Conservation (phyloP, 2,888 invertebrate genomes). For the Masnerella sp. region DNA sequence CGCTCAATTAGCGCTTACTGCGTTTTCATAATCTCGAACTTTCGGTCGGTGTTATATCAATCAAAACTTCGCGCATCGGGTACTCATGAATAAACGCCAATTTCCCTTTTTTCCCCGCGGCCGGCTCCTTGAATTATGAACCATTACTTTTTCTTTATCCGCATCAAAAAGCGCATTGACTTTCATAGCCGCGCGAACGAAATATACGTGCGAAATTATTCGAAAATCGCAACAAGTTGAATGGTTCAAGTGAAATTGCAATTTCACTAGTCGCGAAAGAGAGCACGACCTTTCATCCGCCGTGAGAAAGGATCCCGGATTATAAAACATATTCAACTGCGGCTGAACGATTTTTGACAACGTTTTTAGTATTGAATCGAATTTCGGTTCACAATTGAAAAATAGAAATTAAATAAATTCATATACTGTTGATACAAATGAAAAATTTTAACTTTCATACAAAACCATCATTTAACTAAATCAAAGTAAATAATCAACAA, state of each 20-base stretch:
- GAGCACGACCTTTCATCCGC: constrained; percentile 54
- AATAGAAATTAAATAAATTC: no score
- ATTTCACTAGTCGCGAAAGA: constrained; percentile 59
- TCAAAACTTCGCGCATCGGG: no score
- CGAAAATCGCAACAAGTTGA: constrained; percentile 41
- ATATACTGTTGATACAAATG: no score
- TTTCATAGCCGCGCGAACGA: constrained; percentile 14
- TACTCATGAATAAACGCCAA: neutral
- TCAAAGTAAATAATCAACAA: no score
- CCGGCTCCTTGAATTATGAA: constrained; percentile 3
- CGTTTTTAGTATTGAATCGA: no score
- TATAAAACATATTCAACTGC: constrained; percentile 27
- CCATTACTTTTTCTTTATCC: constrained; percentile 19
- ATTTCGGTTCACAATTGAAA: neutral
- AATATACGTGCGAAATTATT: constrained; percentile 42
- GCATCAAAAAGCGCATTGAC: constrained; percentile 24
- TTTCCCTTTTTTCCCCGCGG: neutral
- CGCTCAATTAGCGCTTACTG: no score
- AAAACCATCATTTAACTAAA: no score
- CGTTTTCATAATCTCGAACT: no score
- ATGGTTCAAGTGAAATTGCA: constrained; percentile 58
- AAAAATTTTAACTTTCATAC: no score
- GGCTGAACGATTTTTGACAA: constrained; percentile 3
- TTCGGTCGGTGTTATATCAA: no score
- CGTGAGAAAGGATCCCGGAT: constrained; percentile 44